phyloP scores from a whole-genome alignment of 2,888 invertebrate species.

The Oxytorus armatus region DNA sequence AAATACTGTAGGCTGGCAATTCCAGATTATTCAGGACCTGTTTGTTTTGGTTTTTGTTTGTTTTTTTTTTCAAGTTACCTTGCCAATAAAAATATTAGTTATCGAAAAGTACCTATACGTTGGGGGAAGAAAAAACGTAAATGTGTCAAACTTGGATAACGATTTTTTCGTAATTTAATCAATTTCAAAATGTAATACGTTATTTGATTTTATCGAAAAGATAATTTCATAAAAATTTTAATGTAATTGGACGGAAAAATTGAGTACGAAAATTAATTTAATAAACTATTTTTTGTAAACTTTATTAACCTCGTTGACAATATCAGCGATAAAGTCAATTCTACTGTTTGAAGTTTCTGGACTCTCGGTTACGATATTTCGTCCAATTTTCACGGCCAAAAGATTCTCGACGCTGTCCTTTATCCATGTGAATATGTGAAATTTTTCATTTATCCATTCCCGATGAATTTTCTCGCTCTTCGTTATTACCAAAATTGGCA shows the following conservation, averaged over 20 bases:
- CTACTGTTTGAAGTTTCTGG: conserved; percentile 65
- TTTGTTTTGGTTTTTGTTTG: neutral
- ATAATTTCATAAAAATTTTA: neutral
- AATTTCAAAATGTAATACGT: too few species aligned
- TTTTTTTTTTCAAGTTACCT: too few species aligned
- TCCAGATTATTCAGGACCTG: conserved; percentile 68
- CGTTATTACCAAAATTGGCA: conserved; percentile 81
- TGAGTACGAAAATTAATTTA: neutral
- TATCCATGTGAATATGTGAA: conserved; percentile 76
- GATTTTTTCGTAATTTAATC: too few species aligned
- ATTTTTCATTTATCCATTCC: conserved; percentile 78
- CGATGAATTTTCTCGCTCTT: conserved; percentile 80
- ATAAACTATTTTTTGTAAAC: neutral
- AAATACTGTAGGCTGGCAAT: conserved; percentile 60
- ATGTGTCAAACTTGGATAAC: too few species aligned
- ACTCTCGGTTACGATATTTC: conserved; percentile 44
- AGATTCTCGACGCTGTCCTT: conserved; percentile 74
- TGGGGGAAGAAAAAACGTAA: too few species aligned
- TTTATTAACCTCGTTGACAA: conserved; percentile 71
- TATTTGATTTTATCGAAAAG: too few species aligned
- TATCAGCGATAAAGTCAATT: conserved; percentile 66
- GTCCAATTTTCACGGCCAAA: conserved; percentile 71
- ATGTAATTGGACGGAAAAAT: neutral
- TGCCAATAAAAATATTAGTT: too few species aligned
- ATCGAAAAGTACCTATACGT: too few species aligned